These are phyloP conservation scores for Nymphalis c-album DNA, from an alignment of 2,888 invertebrate species.

Conservation along the genomic window DNA sequence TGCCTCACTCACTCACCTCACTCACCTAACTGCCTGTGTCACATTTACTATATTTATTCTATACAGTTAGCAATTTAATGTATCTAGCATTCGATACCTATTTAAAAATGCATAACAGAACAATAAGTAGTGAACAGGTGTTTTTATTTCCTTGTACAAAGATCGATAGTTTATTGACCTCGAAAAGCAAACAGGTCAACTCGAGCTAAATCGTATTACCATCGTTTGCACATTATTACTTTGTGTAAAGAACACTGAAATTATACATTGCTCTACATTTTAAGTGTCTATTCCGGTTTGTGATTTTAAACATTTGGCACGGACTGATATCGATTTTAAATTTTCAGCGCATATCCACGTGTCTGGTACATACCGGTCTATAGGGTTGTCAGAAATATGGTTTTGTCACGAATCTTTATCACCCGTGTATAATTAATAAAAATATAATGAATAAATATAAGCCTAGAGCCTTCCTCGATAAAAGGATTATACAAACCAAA, in stretches of 20 bases:
- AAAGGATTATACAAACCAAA: too few species aligned
- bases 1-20: too few species aligned
- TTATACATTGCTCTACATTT: not conserved
- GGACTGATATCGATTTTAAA: not conserved
- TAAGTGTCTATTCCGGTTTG: not conserved
- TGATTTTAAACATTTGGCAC: not conserved
- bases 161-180: conserved; percentile 8
- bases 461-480: too few species aligned
- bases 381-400: not conserved
- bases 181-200: not conserved
- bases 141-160: not conserved
- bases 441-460: too few species aligned
- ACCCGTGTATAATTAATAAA: too few species aligned
- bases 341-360: not conserved
- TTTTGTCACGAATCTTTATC: too few species aligned
- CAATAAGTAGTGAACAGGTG: not conserved
- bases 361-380: not conserved
- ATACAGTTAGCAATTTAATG: too few species aligned
- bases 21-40: too few species aligned
- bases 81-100: not conserved
- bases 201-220: not conserved
- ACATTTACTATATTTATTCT: too few species aligned
- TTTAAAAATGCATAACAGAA: not conserved
- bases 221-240: not conserved
- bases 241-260: not conserved